phyloP scores from a whole-genome alignment of 2,797 vertebrate species.

The Morus bassanus region DNA sequence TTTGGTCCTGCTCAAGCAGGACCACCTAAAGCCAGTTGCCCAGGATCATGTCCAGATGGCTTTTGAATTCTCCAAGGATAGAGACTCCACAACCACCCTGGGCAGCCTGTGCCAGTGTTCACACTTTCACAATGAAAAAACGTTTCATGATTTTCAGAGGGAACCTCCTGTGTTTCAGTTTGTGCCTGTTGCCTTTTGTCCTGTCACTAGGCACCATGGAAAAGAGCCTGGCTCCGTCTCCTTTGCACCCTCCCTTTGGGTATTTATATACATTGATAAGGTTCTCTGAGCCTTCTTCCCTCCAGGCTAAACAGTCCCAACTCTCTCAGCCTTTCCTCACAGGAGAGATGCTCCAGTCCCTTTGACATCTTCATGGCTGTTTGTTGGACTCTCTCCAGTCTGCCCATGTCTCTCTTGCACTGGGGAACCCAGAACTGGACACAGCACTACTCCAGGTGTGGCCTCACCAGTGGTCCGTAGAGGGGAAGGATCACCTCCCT shows the following conservation, averaged over 20 bases:
- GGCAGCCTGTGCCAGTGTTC: neutral
- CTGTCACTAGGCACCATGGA: neutral
- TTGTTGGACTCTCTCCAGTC: neutral
- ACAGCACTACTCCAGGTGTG: neutral
- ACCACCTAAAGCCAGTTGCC: neutral
- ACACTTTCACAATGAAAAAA: neutral
- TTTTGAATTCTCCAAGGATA: neutral
- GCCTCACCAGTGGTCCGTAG: neutral
- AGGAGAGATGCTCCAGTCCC: neutral
- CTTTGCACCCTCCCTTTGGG: neutral
- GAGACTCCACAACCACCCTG: neutral
- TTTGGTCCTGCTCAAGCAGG: neutral
- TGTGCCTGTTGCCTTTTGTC: neutral
- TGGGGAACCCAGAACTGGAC: neutral
- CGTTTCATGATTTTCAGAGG: neutral
- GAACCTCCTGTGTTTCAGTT: neutral
- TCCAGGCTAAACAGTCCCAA: neutral
- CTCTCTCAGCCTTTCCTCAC: neutral
- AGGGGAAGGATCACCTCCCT: neutral
- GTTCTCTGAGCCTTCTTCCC: neutral
- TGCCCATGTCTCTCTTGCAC: neutral
- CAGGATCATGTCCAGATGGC: neutral
- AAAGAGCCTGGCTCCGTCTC: neutral
- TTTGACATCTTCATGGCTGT: neutral
- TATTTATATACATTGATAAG: neutral